Base-by-base conservation (phyloP, 2,113 vertebrate species). In the Corythornis vintsioides region DNA sequence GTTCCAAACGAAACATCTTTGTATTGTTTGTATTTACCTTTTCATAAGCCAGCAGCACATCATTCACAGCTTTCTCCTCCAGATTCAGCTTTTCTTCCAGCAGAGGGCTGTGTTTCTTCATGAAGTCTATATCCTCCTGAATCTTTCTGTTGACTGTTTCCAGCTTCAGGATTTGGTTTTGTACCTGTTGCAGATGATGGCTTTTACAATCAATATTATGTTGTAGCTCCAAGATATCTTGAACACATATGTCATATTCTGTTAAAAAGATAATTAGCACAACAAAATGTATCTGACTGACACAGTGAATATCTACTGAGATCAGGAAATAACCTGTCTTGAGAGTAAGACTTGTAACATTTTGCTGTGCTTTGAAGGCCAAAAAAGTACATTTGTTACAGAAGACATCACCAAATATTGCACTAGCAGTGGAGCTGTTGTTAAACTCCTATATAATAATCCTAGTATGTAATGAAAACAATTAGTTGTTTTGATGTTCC, bases 71-170 rank as follows among this genome's bases (percentile, higher is more conserved):
- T 60, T 83, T 69, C 26, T 24, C 57, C 84, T 98, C 98, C 15
- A 96, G 70, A 26, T 93, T 92, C 66, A 97, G 75, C 82, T 98
- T 98, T 94, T 97, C 97, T 80, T 97, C 97, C 90, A 98, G 92
- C 28, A 98, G 97, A 86, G 97, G 97, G 38, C 93, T 83, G 82
- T 98, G 97, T 92, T 98, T 97, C 92, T 86, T 96, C 97, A 98
- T 93, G n/a, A 97, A 98, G 93, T 94, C 83, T 73, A 96, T 91
- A 84, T 98, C 97, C 71, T 97, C 92, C 9, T 89, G 71, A 79
- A 98, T 71, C 72, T 65, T 95, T 63, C 53, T 77, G 93, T 97
- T 98, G 43, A 87, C 74, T 64, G 82, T 33, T 90, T 98, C 96
- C 13, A 81, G 79, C 45, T 92, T 82, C 45, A 60, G 40, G 69